Percentiles rank a stretch among this genome's conserved stretches.
These are phyloP conservation scores for Acanthacorydalis orientalis DNA, from an alignment of 2,888 invertebrate genomes.

Conservation along the genomic window DNA sequence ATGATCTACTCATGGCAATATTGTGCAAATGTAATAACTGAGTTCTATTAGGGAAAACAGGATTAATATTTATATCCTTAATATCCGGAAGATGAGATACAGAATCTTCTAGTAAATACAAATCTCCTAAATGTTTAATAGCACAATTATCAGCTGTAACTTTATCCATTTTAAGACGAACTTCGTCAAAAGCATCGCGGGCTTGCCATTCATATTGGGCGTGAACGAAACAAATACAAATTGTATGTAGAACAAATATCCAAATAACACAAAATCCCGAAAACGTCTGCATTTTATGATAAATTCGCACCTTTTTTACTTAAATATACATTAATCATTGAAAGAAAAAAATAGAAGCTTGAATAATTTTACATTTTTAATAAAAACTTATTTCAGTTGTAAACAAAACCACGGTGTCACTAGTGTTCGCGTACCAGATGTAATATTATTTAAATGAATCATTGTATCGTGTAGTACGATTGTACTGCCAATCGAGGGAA, in stretches of 20 bases:
- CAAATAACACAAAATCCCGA: background rate
- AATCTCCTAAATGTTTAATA: conserved; percentile 67
- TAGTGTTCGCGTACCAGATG: too few relatives aligned
- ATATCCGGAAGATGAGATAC: conserved; percentile 87
- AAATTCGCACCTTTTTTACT: too few relatives aligned
- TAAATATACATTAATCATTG: too few relatives aligned
- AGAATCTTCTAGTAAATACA: conserved; percentile 67
- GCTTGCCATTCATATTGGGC: conserved; percentile 87
- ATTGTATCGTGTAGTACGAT: too few relatives aligned
- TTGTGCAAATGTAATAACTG: conserved; percentile 86
- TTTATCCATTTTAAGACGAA: conserved; percentile 66
- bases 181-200: conserved; percentile 78
- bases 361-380: too few relatives aligned
- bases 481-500: too few relatives aligned
- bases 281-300: background rate
- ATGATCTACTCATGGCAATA: conserved; percentile 88
- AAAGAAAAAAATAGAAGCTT: too few relatives aligned
- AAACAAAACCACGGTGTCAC: too few relatives aligned
- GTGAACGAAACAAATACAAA: conserved; percentile 25
- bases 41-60: conserved; percentile 87
- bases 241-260: background rate
- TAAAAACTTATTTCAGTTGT: too few relatives aligned
- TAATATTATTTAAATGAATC: too few relatives aligned
- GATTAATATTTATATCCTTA: conserved; percentile 86
- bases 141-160: conserved; percentile 79